Base-by-base conservation (phyloP, 2,888 invertebrate species). In the Acleris holmiana region DNA sequence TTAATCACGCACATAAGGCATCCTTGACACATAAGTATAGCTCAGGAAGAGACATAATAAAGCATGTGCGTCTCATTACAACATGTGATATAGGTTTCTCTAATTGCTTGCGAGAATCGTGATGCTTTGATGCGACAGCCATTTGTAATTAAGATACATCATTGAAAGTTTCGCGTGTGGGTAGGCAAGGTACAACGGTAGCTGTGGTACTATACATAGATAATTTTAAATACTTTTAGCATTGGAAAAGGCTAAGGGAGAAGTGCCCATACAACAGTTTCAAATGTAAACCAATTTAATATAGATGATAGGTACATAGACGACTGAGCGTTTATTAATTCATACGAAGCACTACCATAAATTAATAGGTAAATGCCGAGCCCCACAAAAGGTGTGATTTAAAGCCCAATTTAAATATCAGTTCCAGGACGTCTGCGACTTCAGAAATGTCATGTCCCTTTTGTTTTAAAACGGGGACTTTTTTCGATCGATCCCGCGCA, bases 401-500 rank as follows among this genome's bases (percentile, higher is more conserved):
- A 47, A 40, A 54, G 41, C 49, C 65, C 50, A 60, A 69, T 67
- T 71, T 71, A 67, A 72, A 73, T 72, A 73, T 68, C 69, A 69
- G 54, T 56, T 70, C 68, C 44, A 40, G 55, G 69, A 71, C 76
- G 71, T 74, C 69, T 68, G 75, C 76, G 81, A 63, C 60, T 65
- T 79, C 78, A 83, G 75, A 86, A 88, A 86, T 89, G 89, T 89
- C 88, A 47, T 59, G 65, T 84, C 80, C 82, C 85, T 84, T 85
- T 88, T 87, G 86, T 89, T 89, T 85, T 79, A 81, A 79, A 81
- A 77, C 77, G 82, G 61, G 83, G 81, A 81, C 80, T 77, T 86
- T 86, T 88, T 88, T 83, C 80, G 79, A 88, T 89, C 88, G 88
- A 87, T 83, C 87, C 82, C 78, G 79, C 75, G 87, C 90, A 91